Evolutionary conservation across 2,797 vertebrate genomes (phyloP).

Genomic region (Gadopsis bispinosus): DNA sequence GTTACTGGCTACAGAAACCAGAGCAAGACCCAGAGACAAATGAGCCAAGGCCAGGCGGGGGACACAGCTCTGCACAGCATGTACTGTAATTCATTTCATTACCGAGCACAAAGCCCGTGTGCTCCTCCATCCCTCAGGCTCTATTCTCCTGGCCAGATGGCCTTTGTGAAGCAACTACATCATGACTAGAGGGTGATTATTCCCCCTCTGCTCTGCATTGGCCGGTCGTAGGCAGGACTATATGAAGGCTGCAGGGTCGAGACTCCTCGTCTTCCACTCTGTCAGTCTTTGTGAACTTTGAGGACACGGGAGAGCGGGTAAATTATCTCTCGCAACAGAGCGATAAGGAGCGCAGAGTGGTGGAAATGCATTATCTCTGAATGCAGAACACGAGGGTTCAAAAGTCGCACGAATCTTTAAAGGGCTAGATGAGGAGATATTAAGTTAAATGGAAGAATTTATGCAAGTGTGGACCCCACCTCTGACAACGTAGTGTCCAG

Average conservation of each 20-base stretch:
- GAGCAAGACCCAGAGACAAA: constrained; percentile 62
- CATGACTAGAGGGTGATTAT: constrained; percentile 57
- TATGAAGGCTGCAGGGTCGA: constrained; percentile 28
- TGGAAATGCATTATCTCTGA: neutral
- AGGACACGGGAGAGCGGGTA: constrained; percentile 4
- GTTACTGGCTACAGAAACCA: constrained; percentile 46
- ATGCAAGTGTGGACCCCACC: constrained; percentile 76
- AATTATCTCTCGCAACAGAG: neutral
- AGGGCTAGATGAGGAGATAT: neutral
- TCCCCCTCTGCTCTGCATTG: constrained; percentile 41
- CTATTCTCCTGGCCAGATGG: constrained; percentile 64
- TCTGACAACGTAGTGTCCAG: constrained; percentile 93
- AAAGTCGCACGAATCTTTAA: neutral
- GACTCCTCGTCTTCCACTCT: constrained; percentile 18
- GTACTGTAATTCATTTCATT: constrained; percentile 73
- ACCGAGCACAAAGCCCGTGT: constrained; percentile 60
- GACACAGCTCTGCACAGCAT: constrained; percentile 52
- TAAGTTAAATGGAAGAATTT: neutral
- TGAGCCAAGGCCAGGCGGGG: constrained; percentile 49
- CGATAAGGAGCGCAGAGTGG: neutral
- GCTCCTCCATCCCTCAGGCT: constrained; percentile 63
- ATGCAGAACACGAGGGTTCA: neutral
- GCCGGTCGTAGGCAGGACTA: constrained; percentile 38
- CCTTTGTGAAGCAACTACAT: constrained; percentile 63
- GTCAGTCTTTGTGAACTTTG: constrained; percentile 25